Percentiles rank a stretch among this genome's conserved stretches.
Evolutionary conservation across 2,797 vertebrate species (phyloP).

Genomic region (Silurus lanzhouensis): DNA sequence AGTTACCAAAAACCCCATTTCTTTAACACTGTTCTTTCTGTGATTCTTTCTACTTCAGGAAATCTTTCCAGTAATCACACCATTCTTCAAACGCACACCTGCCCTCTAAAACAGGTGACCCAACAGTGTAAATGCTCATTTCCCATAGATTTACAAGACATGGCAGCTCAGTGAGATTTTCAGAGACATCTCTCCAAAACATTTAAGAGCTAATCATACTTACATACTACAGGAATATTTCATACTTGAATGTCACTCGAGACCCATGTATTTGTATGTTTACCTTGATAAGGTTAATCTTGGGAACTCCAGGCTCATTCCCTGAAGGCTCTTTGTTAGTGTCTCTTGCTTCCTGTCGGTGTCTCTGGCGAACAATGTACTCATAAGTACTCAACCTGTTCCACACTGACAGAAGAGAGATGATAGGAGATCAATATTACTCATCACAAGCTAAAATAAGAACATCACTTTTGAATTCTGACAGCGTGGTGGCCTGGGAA

Average conservation of each 20-base stretch:
- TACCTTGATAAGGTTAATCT: slow-evolving; percentile 68
- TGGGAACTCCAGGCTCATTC: slow-evolving; percentile 55
- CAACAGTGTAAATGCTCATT: slow-evolving; percentile 46
- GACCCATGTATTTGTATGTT: slow-evolving; percentile 2
- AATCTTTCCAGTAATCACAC: slow-evolving; percentile 21
- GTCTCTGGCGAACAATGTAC: slow-evolving; percentile 90
- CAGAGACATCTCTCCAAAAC: slow-evolving; percentile 17
- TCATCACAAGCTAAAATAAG: neutral
- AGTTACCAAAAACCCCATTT: neutral
- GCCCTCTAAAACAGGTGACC: slow-evolving; percentile 47
- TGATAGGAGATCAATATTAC: neutral
- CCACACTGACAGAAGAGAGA: slow-evolving; percentile 74
- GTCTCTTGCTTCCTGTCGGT: slow-evolving; percentile 78
- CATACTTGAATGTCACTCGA: neutral
- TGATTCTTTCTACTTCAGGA: neutral
- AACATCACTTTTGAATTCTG: neutral
- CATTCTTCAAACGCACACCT: slow-evolving; percentile 27
- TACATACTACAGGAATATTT: too few species aligned
- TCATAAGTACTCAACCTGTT: slow-evolving; percentile 92
- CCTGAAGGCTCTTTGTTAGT: slow-evolving; percentile 61
- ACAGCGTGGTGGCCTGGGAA: neutral
- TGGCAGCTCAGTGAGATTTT: slow-evolving; percentile 46
- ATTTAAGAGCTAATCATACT: neutral
- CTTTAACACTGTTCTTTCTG: neutral
- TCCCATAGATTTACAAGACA: slow-evolving; percentile 35